phyloP scores from a whole-genome alignment of 2,888 invertebrate genomes.

The Volucella inanis region DNA sequence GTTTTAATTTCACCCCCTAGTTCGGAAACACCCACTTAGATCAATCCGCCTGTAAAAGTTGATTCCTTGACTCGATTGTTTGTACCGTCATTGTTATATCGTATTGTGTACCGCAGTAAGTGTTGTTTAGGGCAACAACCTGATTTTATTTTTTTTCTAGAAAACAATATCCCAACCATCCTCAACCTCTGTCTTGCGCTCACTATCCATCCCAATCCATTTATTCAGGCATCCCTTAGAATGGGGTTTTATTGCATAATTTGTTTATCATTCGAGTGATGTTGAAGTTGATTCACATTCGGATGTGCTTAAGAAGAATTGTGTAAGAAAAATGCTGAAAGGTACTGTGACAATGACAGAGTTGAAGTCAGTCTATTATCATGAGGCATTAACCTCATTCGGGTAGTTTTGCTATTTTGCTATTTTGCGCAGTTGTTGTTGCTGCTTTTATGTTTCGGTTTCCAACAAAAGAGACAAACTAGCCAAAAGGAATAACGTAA shows the following conservation, averaged over 20 bases:
- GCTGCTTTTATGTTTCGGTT: too few species aligned
- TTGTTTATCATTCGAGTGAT: slow-evolving; percentile 67
- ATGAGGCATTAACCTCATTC: slow-evolving; percentile 70
- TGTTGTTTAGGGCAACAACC: slow-evolving; percentile 65
- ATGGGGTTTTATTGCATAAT: slow-evolving; percentile 63
- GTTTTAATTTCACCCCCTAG: too few species aligned
- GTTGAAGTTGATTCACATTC: slow-evolving; percentile 56
- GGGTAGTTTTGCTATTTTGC: slow-evolving; percentile 40
- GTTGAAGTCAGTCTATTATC: slow-evolving; percentile 60
- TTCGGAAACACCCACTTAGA: too few species aligned
- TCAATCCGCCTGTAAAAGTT: too few species aligned
- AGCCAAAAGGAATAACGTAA: too few species aligned
- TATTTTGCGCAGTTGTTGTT: slow-evolving; percentile 59
- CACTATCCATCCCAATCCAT: slow-evolving; percentile 5
- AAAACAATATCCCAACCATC: too few species aligned
- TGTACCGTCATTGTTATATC: neutral
- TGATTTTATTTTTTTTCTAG: too few species aligned
- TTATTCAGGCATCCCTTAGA: slow-evolving; percentile 5
- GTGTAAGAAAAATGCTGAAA: too few species aligned
- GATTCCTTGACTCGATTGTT: neutral
- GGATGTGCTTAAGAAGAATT: slow-evolving; percentile 36
- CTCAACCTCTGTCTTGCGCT: slow-evolving; percentile 42
- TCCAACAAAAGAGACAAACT: too few species aligned
- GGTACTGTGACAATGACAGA: too few species aligned
- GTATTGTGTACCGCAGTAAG: slow-evolving; percentile 13